Evolutionary conservation across 2,888 invertebrate genomes (phyloP).

Genomic region (Caradrina kadenii): DNA sequence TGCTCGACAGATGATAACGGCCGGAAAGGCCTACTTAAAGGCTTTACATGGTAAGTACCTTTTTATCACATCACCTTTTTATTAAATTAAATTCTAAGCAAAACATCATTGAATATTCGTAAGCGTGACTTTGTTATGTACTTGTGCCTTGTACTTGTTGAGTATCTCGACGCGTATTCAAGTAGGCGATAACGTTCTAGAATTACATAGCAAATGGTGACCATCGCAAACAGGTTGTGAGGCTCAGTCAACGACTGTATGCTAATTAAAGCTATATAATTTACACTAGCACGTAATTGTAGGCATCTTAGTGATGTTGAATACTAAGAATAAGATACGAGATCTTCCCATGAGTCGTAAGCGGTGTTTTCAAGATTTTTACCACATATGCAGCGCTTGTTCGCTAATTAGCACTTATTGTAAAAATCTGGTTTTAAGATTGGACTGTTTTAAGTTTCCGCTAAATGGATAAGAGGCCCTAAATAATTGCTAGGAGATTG

Average conservation of each 20-base stretch:
- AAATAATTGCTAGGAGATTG: neutral
- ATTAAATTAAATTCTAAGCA: constrained; percentile 46
- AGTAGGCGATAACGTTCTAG: constrained; percentile 18
- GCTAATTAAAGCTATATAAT: constrained; percentile 47
- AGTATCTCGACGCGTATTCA: constrained; percentile 10
- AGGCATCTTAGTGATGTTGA: constrained; percentile 22
- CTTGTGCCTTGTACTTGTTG: constrained; percentile 45
- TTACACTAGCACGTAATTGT: constrained; percentile 48
- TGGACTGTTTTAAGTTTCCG: constrained; percentile 7
- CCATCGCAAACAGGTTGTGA: constrained; percentile 42
- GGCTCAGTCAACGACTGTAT: constrained; percentile 16
- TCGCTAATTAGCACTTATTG: constrained; percentile 51
- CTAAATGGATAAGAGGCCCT: neutral
- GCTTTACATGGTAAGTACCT: constrained; percentile 96
- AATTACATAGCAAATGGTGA: constrained; percentile 22
- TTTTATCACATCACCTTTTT: constrained; percentile 53
- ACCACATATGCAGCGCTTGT: constrained; percentile 26
- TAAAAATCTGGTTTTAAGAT: constrained; percentile 40
- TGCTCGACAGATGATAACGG: constrained; percentile 97
- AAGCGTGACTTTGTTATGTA: constrained; percentile 12
- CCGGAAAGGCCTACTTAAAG: constrained; percentile 98
- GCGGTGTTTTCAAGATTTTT: constrained; percentile 37
- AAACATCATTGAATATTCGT: constrained; percentile 41
- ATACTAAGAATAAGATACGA: constrained; percentile 48
- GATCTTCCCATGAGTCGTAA: constrained; percentile 50